A percentile compares a stretch with the other conserved stretches of the same genome.
Conservation (phyloP, 2,113 vertebrate genomes). For the Ammodytes dubius region DNA sequence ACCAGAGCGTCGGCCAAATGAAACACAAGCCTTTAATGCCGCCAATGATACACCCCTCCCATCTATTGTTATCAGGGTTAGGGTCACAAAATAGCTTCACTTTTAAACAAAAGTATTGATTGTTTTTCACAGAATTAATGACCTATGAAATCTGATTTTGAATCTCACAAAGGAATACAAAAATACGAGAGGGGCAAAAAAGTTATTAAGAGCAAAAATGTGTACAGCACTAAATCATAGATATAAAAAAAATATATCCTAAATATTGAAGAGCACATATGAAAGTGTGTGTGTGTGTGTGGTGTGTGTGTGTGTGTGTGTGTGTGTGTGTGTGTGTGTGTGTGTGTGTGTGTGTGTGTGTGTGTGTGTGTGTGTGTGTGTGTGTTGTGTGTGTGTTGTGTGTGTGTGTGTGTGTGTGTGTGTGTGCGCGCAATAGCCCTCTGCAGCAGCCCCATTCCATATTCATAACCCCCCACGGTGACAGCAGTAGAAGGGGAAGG, state of each 20-base stretch:
- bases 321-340: slow-evolving; percentile 6
- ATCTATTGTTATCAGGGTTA: slow-evolving; percentile 28
- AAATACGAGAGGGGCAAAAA: background rate
- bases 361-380: slow-evolving; percentile 12
- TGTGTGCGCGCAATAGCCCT: slow-evolving; percentile 35
- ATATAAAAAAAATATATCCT: slow-evolving; percentile 22
- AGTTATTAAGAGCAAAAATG: slow-evolving; percentile 35
- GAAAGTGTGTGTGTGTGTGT: slow-evolving; percentile 25
- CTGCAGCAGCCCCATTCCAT: slow-evolving; percentile 67
- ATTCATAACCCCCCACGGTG: slow-evolving; percentile 74
- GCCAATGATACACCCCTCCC: slow-evolving; percentile 28
- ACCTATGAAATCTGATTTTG: slow-evolving; percentile 59
- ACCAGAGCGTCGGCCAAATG: slow-evolving; percentile 45
- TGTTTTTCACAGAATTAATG: slow-evolving; percentile 53
- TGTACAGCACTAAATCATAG: slow-evolving; percentile 15
- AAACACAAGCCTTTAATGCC: slow-evolving; percentile 54
- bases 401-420: background rate
- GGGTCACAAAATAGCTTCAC: slow-evolving; percentile 50
- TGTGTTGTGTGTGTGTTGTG: slow-evolving; percentile 20
- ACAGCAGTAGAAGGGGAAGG: slow-evolving; percentile 31
- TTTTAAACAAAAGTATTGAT: slow-evolving; percentile 58
- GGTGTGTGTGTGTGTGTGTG: slow-evolving; percentile 15
- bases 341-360: slow-evolving; percentile 19
- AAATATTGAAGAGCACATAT: slow-evolving; percentile 45
- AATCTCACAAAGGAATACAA: slow-evolving; percentile 25